Evolutionary conservation across 92 coral and sea anemone species (phyloP).

Genomic region (Epizoanthus rinbou): DNA sequence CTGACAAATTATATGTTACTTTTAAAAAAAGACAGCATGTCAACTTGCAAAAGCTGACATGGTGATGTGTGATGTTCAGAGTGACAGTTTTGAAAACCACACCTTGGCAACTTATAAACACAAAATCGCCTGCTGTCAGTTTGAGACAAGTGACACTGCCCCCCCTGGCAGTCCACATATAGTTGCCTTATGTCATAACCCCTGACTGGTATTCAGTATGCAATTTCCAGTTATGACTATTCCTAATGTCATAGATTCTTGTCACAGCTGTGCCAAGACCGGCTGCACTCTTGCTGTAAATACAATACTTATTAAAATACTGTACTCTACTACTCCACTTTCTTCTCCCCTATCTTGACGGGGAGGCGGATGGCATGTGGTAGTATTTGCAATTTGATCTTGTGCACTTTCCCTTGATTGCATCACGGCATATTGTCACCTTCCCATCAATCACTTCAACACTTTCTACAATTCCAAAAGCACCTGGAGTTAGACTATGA

Average conservation of each 20-base stretch:
- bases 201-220: not conserved
- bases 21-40: too few relatives aligned
- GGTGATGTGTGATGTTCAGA: too few relatives aligned
- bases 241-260: not conserved
- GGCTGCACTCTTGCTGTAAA: not conserved
- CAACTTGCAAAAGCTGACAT: too few relatives aligned
- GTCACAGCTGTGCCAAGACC: not conserved
- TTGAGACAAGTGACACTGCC: too few relatives aligned
- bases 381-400: constrained; percentile 95
- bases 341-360: constrained; percentile 33
- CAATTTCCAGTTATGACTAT: constrained; percentile 8
- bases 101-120: too few relatives aligned
- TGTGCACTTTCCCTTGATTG: constrained; percentile 93
- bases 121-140: too few relatives aligned
- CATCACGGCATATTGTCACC: constrained; percentile 96
- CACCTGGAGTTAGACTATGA: not conserved
- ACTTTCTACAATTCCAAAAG: constrained; percentile 63
- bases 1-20: too few relatives aligned
- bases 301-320: constrained; percentile 20
- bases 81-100: too few relatives aligned
- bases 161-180: too few relatives aligned
- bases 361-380: constrained; percentile 59
- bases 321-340: constrained; percentile 6
- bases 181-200: not conserved
- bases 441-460: constrained; percentile 96